Conservation (phyloP, 1,140 invertebrate genomes). For the Drosophila nigromelanica region DNA sequence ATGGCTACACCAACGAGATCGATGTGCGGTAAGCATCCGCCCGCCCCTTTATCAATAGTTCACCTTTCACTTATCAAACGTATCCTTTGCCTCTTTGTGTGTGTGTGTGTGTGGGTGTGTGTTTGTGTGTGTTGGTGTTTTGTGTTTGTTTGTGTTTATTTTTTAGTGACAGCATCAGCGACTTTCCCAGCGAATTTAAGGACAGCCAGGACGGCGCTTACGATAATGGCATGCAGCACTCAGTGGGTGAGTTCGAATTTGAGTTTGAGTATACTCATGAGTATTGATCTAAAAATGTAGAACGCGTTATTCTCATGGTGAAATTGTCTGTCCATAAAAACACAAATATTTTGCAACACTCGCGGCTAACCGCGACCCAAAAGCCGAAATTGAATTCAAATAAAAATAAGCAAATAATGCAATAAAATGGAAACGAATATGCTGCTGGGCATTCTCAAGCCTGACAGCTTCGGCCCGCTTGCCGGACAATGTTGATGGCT, state of each 20-base stretch:
- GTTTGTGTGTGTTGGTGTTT: slow-evolving; percentile 10
- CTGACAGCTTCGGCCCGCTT: slow-evolving; percentile 7
- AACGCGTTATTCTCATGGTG: background rate
- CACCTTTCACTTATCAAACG: slow-evolving; percentile 29
- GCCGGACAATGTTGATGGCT: slow-evolving; percentile 39
- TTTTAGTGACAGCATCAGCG: slow-evolving; percentile 85
- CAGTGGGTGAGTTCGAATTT: slow-evolving; percentile 85
- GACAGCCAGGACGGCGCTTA: slow-evolving; percentile 79
- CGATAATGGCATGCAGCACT: slow-evolving; percentile 85
- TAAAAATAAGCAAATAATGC: slow-evolving; percentile 69
- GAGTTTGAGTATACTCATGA: slow-evolving; percentile 5
- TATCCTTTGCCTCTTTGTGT: background rate
- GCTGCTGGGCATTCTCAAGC: slow-evolving; percentile 18
- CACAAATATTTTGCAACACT: slow-evolving; percentile 69
- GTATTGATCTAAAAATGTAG: background rate
- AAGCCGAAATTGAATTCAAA: slow-evolving; percentile 66
- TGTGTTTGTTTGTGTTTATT: background rate
- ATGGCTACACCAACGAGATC: slow-evolving; percentile 90
- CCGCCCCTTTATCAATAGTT: background rate
- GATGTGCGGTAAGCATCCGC: slow-evolving; percentile 88
- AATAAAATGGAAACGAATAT: slow-evolving; percentile 64
- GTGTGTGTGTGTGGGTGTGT: slow-evolving; percentile 7
- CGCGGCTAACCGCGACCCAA: slow-evolving; percentile 34
- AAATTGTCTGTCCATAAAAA: slow-evolving; percentile 47
- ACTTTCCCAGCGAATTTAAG: slow-evolving; percentile 86